phyloP scores from a whole-genome alignment of 2,113 vertebrate genomes.

The Castor canadensis region DNA sequence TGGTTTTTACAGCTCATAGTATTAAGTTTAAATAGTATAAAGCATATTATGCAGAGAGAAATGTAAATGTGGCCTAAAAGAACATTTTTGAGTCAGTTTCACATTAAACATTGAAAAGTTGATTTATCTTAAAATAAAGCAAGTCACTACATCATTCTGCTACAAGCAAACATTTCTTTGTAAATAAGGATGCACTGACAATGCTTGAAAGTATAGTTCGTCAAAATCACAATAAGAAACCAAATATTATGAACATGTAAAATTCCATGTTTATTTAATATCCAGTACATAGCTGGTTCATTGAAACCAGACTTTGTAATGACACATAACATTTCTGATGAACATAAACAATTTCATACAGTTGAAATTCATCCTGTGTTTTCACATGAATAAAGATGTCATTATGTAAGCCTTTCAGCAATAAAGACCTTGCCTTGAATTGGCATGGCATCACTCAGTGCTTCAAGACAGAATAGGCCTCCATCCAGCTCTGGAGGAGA shows the following conservation, averaged over 20 bases:
- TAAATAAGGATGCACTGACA: slow-evolving; percentile 76
- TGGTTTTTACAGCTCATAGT: slow-evolving; percentile 43
- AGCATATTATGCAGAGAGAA: slow-evolving; percentile 49
- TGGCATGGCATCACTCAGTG: background rate
- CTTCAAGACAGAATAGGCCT: background rate
- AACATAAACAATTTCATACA: slow-evolving; percentile 77
- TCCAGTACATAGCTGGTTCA: slow-evolving; percentile 71
- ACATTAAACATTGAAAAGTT: slow-evolving; percentile 76
- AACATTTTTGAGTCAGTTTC: slow-evolving; percentile 70
- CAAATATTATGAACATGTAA: slow-evolving; percentile 75
- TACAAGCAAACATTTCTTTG: slow-evolving; percentile 65
- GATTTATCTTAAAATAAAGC: slow-evolving; percentile 74
- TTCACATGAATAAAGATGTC: slow-evolving; percentile 75
- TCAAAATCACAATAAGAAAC: slow-evolving; percentile 80
- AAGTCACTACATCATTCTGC: slow-evolving; percentile 62
- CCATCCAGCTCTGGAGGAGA: background rate
- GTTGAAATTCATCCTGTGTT: slow-evolving; percentile 67
- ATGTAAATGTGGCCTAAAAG: slow-evolving; percentile 64
- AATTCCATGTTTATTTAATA: slow-evolving; percentile 81
- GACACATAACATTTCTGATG: slow-evolving; percentile 75
- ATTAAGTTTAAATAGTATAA: slow-evolving; percentile 68
- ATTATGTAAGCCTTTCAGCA: slow-evolving; percentile 64
- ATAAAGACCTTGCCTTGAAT: slow-evolving; percentile 65
- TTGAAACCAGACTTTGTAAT: slow-evolving; percentile 75
- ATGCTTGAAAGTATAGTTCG: slow-evolving; percentile 71